Percentiles rank a stretch among this genome's conserved stretches.
Conservation (phyloP, 2,888 invertebrate species). For the Dioctria linearis region DNA sequence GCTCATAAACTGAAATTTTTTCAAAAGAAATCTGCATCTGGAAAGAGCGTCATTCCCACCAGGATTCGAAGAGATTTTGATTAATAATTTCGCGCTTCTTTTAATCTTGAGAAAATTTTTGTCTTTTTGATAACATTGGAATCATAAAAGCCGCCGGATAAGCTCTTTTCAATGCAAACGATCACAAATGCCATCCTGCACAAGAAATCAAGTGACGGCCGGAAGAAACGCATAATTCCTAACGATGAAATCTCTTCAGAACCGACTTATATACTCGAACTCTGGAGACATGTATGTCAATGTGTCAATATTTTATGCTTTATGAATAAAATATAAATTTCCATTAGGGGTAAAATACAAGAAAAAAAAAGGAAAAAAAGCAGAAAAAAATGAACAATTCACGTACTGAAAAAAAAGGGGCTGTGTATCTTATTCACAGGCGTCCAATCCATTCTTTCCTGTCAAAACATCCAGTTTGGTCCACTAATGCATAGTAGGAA, state of each 20-base stretch:
- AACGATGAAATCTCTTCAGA: slow-evolving; percentile 19
- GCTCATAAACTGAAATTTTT: no score
- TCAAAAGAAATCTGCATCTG: no score
- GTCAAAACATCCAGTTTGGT: slow-evolving; percentile 49
- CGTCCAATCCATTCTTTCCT: slow-evolving; percentile 46
- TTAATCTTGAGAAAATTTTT: not conserved
- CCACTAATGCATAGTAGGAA: slow-evolving; percentile 46
- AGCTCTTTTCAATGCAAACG: not conserved
- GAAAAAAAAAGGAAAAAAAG: no score
- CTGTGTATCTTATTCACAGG: slow-evolving; percentile 35
- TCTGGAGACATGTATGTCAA: slow-evolving; percentile 16
- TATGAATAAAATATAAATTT: slow-evolving; percentile 51
- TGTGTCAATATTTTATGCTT: slow-evolving; percentile 48
- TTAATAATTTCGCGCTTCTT: not conserved
- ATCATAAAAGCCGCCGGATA: not conserved
- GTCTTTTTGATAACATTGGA: not conserved
- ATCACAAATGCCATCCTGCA: not conserved
- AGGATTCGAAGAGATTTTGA: not conserved
- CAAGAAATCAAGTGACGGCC: not conserved
- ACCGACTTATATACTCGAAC: slow-evolving; percentile 11
- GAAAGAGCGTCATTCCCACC: no score
- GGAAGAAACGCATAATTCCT: slow-evolving; percentile 7
- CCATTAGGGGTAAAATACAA: slow-evolving; percentile 27
- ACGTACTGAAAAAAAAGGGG: not conserved
- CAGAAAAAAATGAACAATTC: slow-evolving; percentile 39